Percentiles rank a stretch among this genome's conserved stretches.
Evolutionary conservation across 2,888 invertebrate species (phyloP).

Genomic region (Parascotia fuliginaria): DNA sequence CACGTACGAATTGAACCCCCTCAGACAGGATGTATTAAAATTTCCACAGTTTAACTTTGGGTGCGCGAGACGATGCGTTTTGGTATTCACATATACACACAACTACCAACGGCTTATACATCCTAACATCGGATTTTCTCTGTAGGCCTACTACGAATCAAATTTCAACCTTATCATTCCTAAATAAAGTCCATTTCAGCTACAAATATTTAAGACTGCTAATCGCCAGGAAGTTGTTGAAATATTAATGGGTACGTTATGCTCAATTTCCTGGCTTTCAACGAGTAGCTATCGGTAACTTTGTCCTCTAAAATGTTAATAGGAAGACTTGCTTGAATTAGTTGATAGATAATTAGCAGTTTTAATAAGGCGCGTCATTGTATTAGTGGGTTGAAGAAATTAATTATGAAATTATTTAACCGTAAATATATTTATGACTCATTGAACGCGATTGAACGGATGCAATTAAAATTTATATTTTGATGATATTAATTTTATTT

Average conservation of each 20-base stretch:
- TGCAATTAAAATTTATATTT: constrained; percentile 8
- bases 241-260: constrained; percentile 81
- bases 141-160: constrained; percentile 31
- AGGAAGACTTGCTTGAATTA: constrained; percentile 52
- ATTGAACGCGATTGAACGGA: constrained; percentile 21
- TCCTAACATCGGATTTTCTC: constrained; percentile 54
- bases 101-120: constrained; percentile 45
- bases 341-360: constrained; percentile 48
- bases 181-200: constrained; percentile 38
- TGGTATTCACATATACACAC: constrained; percentile 57
- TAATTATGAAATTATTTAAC: constrained; percentile 24
- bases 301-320: constrained; percentile 67
- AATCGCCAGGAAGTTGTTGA: constrained; percentile 79
- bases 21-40: constrained; percentile 73
- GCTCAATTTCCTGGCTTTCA: constrained; percentile 83
- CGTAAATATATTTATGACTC: constrained; percentile 20
- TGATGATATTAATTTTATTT: neutral
- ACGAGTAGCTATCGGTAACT: constrained; percentile 75
- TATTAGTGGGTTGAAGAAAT: constrained; percentile 26
- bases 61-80: constrained; percentile 69
- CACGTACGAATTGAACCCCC: constrained; percentile 42
- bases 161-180: constrained; percentile 44
- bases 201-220: constrained; percentile 46
- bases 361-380: constrained; percentile 37
- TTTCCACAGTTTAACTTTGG: constrained; percentile 75